Base-by-base conservation (phyloP, 1,140 invertebrate species). In the Rhynchophorus ferrugineus region DNA sequence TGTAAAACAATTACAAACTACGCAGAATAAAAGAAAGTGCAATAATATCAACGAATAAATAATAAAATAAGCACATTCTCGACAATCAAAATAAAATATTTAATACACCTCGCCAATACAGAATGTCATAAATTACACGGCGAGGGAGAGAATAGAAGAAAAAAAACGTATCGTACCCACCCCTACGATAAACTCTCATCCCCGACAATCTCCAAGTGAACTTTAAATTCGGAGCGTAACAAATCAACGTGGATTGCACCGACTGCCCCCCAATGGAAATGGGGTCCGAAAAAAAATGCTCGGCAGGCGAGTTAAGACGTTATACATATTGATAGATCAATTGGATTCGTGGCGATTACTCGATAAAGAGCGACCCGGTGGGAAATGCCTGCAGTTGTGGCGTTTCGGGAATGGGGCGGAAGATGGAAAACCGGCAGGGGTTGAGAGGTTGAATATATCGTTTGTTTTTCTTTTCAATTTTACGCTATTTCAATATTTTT, bases 241-340 rank as follows among this genome's bases (percentile, higher is more conserved):
- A 41, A 41, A 41, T 41, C 38, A 41, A 41, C 38, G 14, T 41
- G 14, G 38, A 41, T 41, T 17, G 38, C 18, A 41, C 3, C 18
- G n/a, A n/a, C 14, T 8, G 14, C 14, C 17, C 16, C 13, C 7
- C 18, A 37, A 37, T 41, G n/a, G 18, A 17, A 17, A 8, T 41
- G 7, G 38, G 38, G 17, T 7, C 16, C 6, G 38, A 41, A 41
- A 39, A 37, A 16, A 29, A 39, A 8, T 17, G 9, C 17, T 19
- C 36, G 11, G 21, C 11, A 11, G 24, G 24, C 24, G 39, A 67
- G 65, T 69, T 67, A 69, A 69, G 65, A 65, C 60, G 60, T 63
- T 67, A 69, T 69, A 69, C 65, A 69, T 69, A 69, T 69, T 69
- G 65, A 69, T 69, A 63, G 61, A 66, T 65, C 67, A 67, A 69